A percentile compares a stretch with the other conserved stretches of the same genome.
Conservation (phyloP, 2,797 vertebrate species). For the Balearica regulorum region DNA sequence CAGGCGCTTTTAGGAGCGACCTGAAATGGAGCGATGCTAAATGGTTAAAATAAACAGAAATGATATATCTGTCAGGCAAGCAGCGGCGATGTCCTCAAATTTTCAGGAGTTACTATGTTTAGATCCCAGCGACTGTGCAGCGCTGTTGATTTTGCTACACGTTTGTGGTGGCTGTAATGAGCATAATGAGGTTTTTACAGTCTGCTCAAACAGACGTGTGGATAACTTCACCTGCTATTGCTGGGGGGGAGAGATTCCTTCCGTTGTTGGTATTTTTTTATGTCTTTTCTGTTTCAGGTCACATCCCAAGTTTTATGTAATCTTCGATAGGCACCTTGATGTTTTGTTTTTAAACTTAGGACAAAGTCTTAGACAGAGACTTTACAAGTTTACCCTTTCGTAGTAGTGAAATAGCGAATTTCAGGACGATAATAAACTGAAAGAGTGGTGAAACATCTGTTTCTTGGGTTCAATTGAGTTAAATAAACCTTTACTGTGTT, state of each 20-base stretch:
- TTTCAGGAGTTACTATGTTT: not conserved
- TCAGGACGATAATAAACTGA: not conserved
- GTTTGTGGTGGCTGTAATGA: not conserved
- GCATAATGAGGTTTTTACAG: not conserved
- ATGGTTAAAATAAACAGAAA: not conserved
- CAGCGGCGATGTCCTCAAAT: not conserved
- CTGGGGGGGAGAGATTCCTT: not conserved
- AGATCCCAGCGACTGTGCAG: not conserved
- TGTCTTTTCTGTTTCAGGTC: not conserved
- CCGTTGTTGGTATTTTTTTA: not conserved
- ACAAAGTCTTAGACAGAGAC: not conserved
- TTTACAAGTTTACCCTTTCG: not conserved
- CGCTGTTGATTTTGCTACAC: not conserved
- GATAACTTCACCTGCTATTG: not conserved
- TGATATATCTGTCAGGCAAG: fast-evolving
- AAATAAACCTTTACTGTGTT: not conserved
- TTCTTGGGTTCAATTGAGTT: not conserved
- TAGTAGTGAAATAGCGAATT: not conserved
- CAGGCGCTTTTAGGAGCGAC: fast-evolving
- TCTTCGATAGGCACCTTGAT: not conserved
- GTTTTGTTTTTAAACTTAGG: not conserved
- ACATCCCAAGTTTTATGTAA: not conserved
- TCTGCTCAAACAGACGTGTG: not conserved
- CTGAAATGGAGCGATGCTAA: fast-evolving
- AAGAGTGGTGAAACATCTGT: not conserved